phyloP scores from a whole-genome alignment of 1,140 invertebrate genomes.

The Pygmarrhopalites habei region DNA sequence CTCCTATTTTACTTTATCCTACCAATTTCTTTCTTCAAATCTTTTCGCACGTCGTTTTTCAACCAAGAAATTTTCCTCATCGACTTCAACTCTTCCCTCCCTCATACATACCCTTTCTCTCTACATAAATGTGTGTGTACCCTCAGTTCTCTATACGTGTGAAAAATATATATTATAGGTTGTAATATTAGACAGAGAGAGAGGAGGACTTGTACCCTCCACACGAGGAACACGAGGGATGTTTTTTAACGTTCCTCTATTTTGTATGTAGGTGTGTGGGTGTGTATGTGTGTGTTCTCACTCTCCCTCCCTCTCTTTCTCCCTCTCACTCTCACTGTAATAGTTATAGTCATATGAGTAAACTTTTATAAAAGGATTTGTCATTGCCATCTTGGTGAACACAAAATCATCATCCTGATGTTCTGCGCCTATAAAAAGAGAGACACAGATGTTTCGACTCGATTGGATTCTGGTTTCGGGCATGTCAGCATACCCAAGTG shows the following conservation, averaged over 20 bases:
- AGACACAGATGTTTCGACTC: conserved; percentile 25
- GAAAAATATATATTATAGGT: no score
- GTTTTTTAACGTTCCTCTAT: no score
- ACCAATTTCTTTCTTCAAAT: conserved; percentile 36
- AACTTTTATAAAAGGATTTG: conserved; percentile 39
- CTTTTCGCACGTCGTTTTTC: conserved; percentile 32
- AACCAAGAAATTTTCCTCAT: conserved; percentile 9
- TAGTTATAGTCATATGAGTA: conserved; percentile 14
- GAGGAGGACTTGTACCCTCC: no score
- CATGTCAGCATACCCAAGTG: conserved; percentile 33
- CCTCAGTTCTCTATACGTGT: no score
- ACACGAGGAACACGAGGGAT: no score
- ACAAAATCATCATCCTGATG: not conserved
- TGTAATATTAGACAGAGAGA: no score
- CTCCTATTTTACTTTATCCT: conserved; percentile 34
- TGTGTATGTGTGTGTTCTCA: not conserved
- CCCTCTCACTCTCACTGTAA: not conserved
- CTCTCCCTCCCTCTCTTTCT: not conserved
- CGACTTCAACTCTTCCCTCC: not conserved
- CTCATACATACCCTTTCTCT: no score
- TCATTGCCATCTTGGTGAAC: conserved; percentile 21
- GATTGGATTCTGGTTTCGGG: conserved; percentile 28
- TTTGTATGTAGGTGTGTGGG: not conserved
- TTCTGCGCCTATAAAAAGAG: not conserved
- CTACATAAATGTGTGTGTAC: no score